Conservation (phyloP, 2,797 vertebrate genomes). For the Anolis apletophallus region DNA sequence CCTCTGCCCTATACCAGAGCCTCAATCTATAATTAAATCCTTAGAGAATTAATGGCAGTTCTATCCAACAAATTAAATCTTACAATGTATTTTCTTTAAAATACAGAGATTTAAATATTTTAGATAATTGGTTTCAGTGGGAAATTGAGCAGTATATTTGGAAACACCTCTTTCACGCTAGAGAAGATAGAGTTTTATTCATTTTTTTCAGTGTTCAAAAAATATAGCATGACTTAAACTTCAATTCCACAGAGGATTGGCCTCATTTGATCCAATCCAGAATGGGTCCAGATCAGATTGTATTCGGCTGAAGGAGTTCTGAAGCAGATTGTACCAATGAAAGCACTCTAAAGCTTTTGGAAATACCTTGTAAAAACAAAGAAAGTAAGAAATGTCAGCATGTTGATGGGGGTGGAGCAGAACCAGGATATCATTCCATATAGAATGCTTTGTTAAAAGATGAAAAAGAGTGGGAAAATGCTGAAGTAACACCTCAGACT, state of each 20-base stretch:
- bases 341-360: no score
- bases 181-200: not conserved
- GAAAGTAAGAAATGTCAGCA: no score
- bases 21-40: slow-evolving; percentile 55
- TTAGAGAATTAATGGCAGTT: slow-evolving; percentile 57
- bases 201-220: not conserved
- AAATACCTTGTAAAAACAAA: no score
- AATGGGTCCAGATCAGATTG: no score
- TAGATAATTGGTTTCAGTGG: slow-evolving; percentile 73
- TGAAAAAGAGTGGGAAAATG: no score
- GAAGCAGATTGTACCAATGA: no score
- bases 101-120: slow-evolving; percentile 51
- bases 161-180: slow-evolving; percentile 41
- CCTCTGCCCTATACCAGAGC: not conserved
- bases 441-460: no score
- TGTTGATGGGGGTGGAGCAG: no score
- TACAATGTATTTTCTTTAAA: slow-evolving; percentile 56
- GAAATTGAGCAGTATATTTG: slow-evolving; percentile 62
- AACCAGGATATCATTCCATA: no score
- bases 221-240: not conserved
- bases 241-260: not conserved
- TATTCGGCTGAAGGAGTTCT: no score
- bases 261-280: no score
- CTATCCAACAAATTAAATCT: slow-evolving; percentile 57
- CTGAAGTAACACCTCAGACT: no score